Evolutionary conservation across 2,888 invertebrate genomes (phyloP), one percentile per base, ranked within the genome.

Genomic region (Amphipyra tragopoginis): DNA sequence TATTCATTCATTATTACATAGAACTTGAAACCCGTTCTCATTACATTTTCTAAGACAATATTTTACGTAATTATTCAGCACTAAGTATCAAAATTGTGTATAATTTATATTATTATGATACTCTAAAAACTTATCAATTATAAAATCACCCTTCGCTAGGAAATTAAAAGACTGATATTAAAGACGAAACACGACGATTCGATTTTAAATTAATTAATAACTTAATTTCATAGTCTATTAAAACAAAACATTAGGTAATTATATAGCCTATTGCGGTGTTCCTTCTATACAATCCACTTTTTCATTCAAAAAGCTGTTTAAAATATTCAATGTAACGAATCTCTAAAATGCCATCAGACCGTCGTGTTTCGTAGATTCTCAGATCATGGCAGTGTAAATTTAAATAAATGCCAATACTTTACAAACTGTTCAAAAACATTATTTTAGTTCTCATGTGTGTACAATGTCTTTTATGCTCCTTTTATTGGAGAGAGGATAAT

Each of bases 1-100:
- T 34, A 51, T 51, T 34, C 10, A 43, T 51, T 43, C 1, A 8
- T 21, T 33, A 8, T 21, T 33, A 40, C 39, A 39, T 36, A 9
- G 13, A 33, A 50, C 29, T 39, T 50, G 21, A 29, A 47, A 48
- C 40, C 43, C 48, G 33, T 36, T 38, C 0, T 26, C 38, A 48
- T 11, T 40, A 45, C 15, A 53, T 42, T 42, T 45, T 5, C 6
- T 10, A 21, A 58, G 11, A 56, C 39, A 38, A 13, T 65, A 38
- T 65, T 51, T 26, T 10, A 40, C 15, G 9, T 21, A 11, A 7
- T 42, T 13, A 13, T 38, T 57, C 15, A 14, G 34, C 39, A 51
- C 13, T 26, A 49, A 49, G 15, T 61, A 56, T 70, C 42, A 62
- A 74, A 70, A 57, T 45, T 21, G 38, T 69, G 21, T 74, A 56